Evolutionary conservation across 1,140 invertebrate species (phyloP), one percentile per base, ranked within the genome.

Genomic region (Linepithema humile): DNA sequence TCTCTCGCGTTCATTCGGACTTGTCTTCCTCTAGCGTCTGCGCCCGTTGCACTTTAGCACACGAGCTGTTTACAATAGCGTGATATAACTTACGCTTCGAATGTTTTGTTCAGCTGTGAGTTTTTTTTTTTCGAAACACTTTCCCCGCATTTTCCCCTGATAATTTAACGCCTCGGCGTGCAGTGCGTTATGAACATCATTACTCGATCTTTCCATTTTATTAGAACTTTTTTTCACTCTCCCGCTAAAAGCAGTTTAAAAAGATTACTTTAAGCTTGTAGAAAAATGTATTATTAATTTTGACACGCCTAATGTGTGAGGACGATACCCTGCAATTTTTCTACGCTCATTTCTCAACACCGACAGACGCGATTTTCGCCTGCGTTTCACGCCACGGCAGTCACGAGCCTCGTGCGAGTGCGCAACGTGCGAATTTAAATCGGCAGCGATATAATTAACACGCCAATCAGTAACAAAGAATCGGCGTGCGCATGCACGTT

Each of bases 371-470:
- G 48, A 72, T 88, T 88, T 88, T 89, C 78, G 57, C 32, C 53
- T 20, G 9, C 23, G 59, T n/a, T 53, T 64, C 64, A 59, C 53
- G 48, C 23, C 32, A n/a, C 69, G 38, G n/a, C 50, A 74, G 59
- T 60, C 77, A 84, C 80, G 67, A 62, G 32, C 53, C 55, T 82
- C 62, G 29, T 17, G 65, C 15, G 50, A 40, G 38, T 45, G n/a
- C 10, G 40, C 29, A 43, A 48, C 12, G 62, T 29, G 74, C 35
- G 43, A 35, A 70, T 89, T 60, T 64, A 72, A 84, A 89, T 88
- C 87, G 70, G 50, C 80, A 57, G 73, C 80, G 45, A 89, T 88
- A 84, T 89, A 89, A 89, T 89, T 88, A 89, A 86, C 84, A 86
- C 88, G 87, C 78, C 74, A 89, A 88, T 85, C 86, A 74, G 86